Evolutionary conservation across 2,888 invertebrate species (phyloP).

Genomic region (Harmothoe impar): DNA sequence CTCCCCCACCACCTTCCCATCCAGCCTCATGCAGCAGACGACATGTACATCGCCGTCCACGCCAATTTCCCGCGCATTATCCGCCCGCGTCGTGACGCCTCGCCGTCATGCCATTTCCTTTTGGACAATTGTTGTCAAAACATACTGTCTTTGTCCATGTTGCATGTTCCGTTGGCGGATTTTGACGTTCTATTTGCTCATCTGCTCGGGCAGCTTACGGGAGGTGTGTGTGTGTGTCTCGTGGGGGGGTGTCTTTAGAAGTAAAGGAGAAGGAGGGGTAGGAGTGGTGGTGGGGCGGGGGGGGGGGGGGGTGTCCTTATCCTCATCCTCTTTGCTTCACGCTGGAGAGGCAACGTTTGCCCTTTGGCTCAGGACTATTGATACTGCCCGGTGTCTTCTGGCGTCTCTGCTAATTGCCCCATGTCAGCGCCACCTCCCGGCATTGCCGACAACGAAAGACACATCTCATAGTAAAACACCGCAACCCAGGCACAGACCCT

Average conservation of each 20-base stretch:
- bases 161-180: constrained; percentile 15
- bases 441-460: neutral
- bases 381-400: constrained; percentile 4
- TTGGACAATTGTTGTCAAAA: neutral
- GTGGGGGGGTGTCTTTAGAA: neutral
- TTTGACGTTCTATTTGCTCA: constrained; percentile 35
- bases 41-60: neutral
- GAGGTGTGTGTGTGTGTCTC: neutral
- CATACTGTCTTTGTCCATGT: constrained; percentile 16
- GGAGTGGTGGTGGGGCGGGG: neutral
- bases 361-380: constrained; percentile 49
- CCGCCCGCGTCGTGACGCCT: neutral
- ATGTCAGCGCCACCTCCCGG: neutral
- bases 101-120: neutral
- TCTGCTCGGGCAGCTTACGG: constrained; percentile 10
- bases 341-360: neutral
- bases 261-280: neutral
- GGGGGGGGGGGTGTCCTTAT: neutral
- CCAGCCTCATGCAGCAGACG: neutral
- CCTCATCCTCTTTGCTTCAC: neutral
- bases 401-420: neutral
- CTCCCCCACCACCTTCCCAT: neutral
- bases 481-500: neutral
- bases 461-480: neutral
- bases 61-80: constrained; percentile 27